Base-by-base conservation (phyloP, 2,113 vertebrate genomes). In the Castor canadensis region DNA sequence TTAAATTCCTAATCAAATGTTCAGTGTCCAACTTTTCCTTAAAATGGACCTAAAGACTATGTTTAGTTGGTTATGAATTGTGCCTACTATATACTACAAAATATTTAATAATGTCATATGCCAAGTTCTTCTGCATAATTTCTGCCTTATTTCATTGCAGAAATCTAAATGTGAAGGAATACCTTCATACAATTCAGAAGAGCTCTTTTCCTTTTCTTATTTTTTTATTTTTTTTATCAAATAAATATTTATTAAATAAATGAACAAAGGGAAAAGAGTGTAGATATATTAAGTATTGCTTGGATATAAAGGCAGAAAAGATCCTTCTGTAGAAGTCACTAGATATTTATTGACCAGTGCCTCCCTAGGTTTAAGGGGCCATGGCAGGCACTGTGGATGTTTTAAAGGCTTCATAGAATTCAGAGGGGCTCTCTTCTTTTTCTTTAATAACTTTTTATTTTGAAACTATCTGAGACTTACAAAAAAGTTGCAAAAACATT, bases 1-100 rank as follows among this genome's bases (percentile, higher is more conserved):
- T 72, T 92, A 71, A 81, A 87, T 95, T 93, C 22, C 40, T 87
- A 90, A 95, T 92, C 49, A 94, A 91, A 89, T 66, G 45, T 45
- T 86, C 22, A 88, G 20, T 62, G 32, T 62, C 56, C 69, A 97
- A 30, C 16, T 87, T 95, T 87, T 91, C 76, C 90, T 85, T 94
- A 85, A 87, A 95, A 71, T 86, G n/a, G 45, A 54, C 12, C 35
- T 82, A 64, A 79, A 83, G 67, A 75, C 69, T 83, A 71, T 67
- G 87, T 56, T 94, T 92, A 93, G 22, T 85, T 32, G 3, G 45
- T 93, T 91, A 62, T 69, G 12, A 90, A 69, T 88, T 80, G 22
- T 85, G 71, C 52, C 40, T 81, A 60, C 56, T 66, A 58, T 30
- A 67, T 45, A 32, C 43, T 87, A 73, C 1, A 90, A 94, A 85